phyloP scores from a whole-genome alignment of 2,797 vertebrate genomes.

The Oceanodroma leucorhoa region DNA sequence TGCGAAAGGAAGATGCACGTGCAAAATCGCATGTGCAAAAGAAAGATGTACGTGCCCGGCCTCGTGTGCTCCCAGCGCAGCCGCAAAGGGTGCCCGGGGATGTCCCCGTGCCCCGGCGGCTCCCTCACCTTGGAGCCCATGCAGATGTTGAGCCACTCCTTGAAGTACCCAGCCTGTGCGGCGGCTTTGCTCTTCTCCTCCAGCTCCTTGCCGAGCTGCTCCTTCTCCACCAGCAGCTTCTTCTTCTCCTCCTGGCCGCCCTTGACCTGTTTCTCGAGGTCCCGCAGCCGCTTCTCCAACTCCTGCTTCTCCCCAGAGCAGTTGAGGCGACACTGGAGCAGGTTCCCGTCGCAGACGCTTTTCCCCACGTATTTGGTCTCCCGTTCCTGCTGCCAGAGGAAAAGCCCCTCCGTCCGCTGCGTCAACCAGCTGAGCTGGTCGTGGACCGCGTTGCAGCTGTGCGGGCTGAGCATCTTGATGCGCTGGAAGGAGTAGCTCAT shows the following conservation, averaged over 20 bases:
- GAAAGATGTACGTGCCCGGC: fast-evolving
- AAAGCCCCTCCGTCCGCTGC: neutral
- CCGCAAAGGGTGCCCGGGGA: fast-evolving
- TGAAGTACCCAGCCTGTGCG: neutral
- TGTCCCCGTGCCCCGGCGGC: fast-evolving
- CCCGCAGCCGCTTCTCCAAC: neutral
- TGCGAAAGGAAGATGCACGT: fast-evolving
- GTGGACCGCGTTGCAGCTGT: neutral
- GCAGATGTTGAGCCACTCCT: neutral
- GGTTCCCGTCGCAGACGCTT: neutral
- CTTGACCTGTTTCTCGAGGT: neutral
- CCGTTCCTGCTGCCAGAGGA: neutral
- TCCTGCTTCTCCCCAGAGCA: neutral
- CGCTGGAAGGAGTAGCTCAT: fast-evolving
- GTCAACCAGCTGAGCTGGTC: neutral
- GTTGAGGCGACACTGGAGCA: neutral
- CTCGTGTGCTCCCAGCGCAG: fast-evolving
- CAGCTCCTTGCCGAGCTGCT: neutral
- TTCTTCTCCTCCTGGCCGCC: neutral
- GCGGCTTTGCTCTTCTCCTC: neutral
- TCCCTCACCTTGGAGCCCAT: constrained; percentile 18
- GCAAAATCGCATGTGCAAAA: neutral
- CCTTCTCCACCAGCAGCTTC: neutral
- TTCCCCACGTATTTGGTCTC: neutral
- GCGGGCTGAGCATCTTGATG: fast-evolving